Base-by-base conservation (phyloP, 2,113 vertebrate species). In the Maccullochella peelii region DNA sequence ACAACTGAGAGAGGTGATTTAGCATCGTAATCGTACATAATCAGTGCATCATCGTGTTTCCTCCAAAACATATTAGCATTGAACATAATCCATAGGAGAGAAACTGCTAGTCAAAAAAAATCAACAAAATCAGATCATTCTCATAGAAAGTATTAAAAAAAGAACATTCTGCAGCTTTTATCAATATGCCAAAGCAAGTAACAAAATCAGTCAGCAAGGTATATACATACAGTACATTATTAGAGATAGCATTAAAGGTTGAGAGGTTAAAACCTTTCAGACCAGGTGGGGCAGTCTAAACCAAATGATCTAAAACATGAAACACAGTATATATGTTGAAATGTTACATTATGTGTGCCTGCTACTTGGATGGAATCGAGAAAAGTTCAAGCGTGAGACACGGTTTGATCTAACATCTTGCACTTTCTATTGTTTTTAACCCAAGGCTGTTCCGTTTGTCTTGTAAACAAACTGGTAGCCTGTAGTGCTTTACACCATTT, bases 211-310 rank as follows among this genome's bases (percentile, higher is more conserved):
- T 36, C 10, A 52, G 23, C 23, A 52, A 20, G 2, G 1, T 23
- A 2, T 23, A 23, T 5, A 71, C 30, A 15, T n/a, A n/a, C 21
- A 55, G 14, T 20, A 54, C 16, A 16, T 16, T 21, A 27, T 69
- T 69, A 52, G 27, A 8, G 44, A 67, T 21, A 67, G 42, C 23
- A 66, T 38, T 18, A 30, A 40, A 58, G 42, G 33, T 18, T 68
- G 40, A 67, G 21, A 65, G 54, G 36, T 79, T 62, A 38, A 73
- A 59, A 30, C 54, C 25, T 30, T 73, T 33, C 8, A 66, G 30
- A 27, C 25, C 25, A 7, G 15, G 9, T 18, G 27, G 30, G 8
- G 2, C 8, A 23, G 50, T 57, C 36, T 25, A 57, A 38, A n/a
- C 33, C 15, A 36, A 36, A 36, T 33, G 33, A 33, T 33, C 33